Evolutionary conservation across 2,797 vertebrate genomes (phyloP).

Genomic region (Paguma larvata): DNA sequence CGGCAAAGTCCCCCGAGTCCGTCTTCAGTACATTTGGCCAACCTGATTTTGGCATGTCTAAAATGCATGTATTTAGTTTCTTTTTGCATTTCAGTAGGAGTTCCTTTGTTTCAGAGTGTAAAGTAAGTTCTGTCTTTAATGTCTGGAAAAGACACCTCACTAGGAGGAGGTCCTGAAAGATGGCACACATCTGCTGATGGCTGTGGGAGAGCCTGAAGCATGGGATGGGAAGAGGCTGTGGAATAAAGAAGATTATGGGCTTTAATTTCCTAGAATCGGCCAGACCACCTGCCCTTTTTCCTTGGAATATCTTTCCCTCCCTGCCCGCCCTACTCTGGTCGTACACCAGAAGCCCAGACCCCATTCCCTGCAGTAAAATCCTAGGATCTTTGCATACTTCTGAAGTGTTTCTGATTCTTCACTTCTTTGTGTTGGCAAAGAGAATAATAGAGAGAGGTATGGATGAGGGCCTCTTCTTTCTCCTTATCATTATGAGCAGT

Average conservation of each 20-base stretch:
- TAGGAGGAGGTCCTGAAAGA: neutral
- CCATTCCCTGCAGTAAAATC: neutral
- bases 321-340: neutral
- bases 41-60: conserved; percentile 34
- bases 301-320: neutral
- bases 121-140: neutral
- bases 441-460: neutral
- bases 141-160: neutral
- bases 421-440: neutral
- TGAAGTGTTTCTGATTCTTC: neutral
- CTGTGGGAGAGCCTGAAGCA: neutral
- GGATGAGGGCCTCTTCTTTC: neutral
- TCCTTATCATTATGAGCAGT: neutral
- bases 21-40: conserved; percentile 6
- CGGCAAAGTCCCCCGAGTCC: neutral
- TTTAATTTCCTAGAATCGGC: conserved; percentile 40
- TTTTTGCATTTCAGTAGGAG: conserved; percentile 31
- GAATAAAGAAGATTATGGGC: neutral
- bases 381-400: conserved; percentile 1
- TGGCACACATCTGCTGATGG: neutral
- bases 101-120: conserved; percentile 26
- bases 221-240: neutral
- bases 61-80: neutral
- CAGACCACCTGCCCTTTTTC: neutral
- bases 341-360: neutral